Base-by-base conservation (phyloP, 1,140 invertebrate species). In the Cataglyphis hispanica region DNA sequence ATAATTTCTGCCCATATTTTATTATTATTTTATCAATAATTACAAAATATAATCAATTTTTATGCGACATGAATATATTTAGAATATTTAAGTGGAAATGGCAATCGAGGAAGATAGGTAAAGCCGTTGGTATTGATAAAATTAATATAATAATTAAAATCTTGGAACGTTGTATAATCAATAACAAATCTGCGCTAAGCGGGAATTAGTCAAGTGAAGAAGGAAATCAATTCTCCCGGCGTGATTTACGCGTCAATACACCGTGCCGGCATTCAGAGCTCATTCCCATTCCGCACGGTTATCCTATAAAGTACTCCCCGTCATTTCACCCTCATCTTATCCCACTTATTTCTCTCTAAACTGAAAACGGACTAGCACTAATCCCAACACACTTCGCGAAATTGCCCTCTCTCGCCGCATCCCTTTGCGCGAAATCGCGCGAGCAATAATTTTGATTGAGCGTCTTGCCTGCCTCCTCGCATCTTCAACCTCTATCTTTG, bases 371-470 rank as follows among this genome's bases (percentile, higher is more conserved):
- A 78, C 86, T 86, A 88, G 40, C 81, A 58, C 75, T 89, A 90
- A 90, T 90, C 69, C 81, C 43, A 56, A 76, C 86, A 86, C 84
- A 90, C 89, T 90, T 84, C 61, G 74, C 70, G n/a, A 87, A 88
- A 90, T 90, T 90, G 69, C 60, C 25, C 63, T 83, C 27, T 16
- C 19, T 25, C 61, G n/a, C 74, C 64, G 58, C 43, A 75, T 83
- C 43, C 27, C 88, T 22, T 13, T 13, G 16, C 61, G 56, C 75
- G 75, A 74, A 89, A 77, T 72, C 89, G 75, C 86, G 80, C 83
- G 76, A 53, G 86, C 83, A 86, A 90, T 90, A 88, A 90, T 90
- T 90, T 90, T 90, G 89, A 90, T 90, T 88, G 87, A 90, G 86
- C 63, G 43, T 69, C 85, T 67, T 66, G 27, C 10, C 27, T 43